Conservation (phyloP, 2,113 vertebrate genomes). For the Bubalus kerabau region DNA sequence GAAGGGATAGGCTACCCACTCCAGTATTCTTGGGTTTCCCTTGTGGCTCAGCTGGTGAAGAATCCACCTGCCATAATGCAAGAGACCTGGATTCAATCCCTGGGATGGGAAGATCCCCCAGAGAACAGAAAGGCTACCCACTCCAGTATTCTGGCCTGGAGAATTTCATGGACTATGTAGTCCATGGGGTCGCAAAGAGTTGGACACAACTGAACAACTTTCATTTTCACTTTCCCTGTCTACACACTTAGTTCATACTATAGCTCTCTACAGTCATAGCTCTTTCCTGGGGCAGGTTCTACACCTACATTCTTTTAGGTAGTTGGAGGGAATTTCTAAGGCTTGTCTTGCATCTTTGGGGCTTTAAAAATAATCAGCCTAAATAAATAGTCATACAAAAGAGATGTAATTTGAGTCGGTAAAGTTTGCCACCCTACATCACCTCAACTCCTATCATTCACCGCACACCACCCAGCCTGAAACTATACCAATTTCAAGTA, state of each 20-base stretch:
- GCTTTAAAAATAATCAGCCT: not conserved
- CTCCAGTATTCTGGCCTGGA: not conserved
- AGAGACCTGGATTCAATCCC: not conserved
- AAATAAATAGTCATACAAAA: not conserved
- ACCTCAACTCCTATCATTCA: not conserved
- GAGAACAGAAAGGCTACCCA: not conserved
- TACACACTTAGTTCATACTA: not conserved
- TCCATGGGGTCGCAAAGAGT: not conserved
- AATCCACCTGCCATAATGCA: fast-evolving
- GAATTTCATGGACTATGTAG: not conserved
- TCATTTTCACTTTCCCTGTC: not conserved
- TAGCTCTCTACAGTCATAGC: not conserved
- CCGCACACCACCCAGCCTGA: not conserved
- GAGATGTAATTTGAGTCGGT: not conserved
- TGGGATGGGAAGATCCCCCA: not conserved
- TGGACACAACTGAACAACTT: not conserved
- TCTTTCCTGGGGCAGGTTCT: not conserved
- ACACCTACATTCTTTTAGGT: not conserved
- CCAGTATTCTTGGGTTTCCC: not conserved
- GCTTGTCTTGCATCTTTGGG: not conserved
- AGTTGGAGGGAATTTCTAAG: not conserved
- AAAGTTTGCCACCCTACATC: not conserved
- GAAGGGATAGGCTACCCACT: not conserved
- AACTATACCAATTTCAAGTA: not conserved
- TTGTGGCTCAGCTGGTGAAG: not conserved